Evolutionary conservation across 1,140 invertebrate genomes (phyloP).

Genomic region (Bathynomus jamesi): DNA sequence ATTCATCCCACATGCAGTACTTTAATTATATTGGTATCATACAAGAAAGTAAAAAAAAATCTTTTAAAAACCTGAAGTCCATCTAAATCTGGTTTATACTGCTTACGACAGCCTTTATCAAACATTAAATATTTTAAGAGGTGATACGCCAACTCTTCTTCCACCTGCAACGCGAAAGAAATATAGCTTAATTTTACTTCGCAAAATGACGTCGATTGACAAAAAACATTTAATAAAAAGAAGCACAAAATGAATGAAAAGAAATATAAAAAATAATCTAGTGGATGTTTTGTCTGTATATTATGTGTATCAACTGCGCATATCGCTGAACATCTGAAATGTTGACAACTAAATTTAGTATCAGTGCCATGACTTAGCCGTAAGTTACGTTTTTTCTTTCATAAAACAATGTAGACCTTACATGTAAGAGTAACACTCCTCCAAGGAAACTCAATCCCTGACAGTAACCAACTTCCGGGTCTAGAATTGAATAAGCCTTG

Average conservation of each 20-base stretch:
- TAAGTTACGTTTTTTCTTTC: conserved; percentile 2
- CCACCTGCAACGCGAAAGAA: conserved; percentile 65
- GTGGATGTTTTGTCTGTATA: conserved; percentile 31
- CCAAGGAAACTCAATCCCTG: conserved; percentile 93
- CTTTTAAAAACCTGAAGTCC: conserved; percentile 60
- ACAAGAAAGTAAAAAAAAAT: no score
- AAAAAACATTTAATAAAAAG: no score
- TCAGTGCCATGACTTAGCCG: no score
- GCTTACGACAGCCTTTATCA: conserved; percentile 68
- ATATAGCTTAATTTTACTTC: conserved; percentile 1
- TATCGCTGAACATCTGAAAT: no score
- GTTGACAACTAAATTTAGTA: no score
- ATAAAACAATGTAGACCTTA: conserved; percentile 54
- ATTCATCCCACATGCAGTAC: no score
- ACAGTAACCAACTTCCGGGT: conserved; percentile 90
- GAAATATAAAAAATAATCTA: background rate
- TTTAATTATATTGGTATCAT: no score
- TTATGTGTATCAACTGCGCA: no score
- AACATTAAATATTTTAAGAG: conserved; percentile 86
- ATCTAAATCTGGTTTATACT: conserved; percentile 88
- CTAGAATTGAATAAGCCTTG: conserved; percentile 90
- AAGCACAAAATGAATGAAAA: background rate
- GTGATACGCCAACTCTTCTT: conserved; percentile 79
- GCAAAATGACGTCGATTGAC: no score
- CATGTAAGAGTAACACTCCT: conserved; percentile 83